These are phyloP conservation scores for Galendromus occidentalis DNA, from an alignment of 1,140 invertebrate species.

Conservation along the genomic window DNA sequence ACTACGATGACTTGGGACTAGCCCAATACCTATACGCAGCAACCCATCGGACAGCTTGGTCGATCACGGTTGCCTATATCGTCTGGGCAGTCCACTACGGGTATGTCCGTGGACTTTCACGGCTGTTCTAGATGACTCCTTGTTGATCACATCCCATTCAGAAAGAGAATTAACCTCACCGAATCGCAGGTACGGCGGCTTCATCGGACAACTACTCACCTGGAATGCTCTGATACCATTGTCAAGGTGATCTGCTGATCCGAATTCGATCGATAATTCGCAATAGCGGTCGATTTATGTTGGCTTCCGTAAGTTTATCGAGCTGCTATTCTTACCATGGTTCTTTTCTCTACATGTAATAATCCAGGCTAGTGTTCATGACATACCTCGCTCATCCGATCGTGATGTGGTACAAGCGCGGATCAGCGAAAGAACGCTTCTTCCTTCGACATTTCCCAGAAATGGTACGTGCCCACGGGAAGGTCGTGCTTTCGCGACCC, in stretches of 20 bases:
- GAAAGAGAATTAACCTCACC: neutral
- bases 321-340: neutral
- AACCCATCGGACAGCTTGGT: neutral
- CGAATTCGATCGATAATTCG: too few species aligned
- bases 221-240: neutral
- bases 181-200: neutral
- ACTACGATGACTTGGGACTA: neutral
- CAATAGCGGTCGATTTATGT: too few species aligned
- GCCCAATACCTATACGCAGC: neutral
- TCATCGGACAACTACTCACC: neutral
- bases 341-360: neutral
- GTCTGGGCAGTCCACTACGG: conserved; percentile 1
- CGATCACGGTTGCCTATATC: conserved; percentile 6
- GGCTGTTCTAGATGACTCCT: too few species aligned
- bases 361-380: conserved; percentile 4
- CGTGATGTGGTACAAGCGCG: conserved; percentile 1
- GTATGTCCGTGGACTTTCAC: neutral
- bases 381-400: conserved; percentile 2
- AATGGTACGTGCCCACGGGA: neutral
- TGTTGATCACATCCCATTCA: neutral
- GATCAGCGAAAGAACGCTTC: neutral
- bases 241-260: neutral
- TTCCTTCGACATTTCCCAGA: neutral
- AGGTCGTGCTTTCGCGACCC: neutral
- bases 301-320: too few species aligned